Conservation (phyloP, 1,140 invertebrate genomes). For the Meteorus sp. region DNA sequence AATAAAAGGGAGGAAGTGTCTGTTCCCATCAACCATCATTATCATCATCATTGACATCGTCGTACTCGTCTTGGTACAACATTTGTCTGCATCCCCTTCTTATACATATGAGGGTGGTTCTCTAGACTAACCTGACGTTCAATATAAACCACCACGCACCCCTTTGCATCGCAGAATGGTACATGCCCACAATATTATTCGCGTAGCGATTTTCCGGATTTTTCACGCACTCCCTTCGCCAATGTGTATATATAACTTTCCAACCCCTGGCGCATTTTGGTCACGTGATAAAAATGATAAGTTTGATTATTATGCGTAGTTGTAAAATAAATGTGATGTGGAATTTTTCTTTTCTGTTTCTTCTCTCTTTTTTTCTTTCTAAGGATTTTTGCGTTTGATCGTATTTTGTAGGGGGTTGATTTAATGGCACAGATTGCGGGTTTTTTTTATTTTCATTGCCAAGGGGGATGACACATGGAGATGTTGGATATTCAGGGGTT, state of each 20-base stretch:
- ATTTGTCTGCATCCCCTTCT: conserved; percentile 7
- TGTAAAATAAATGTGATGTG: background rate
- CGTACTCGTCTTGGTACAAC: too few species aligned
- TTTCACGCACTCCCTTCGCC: conserved; percentile 16
- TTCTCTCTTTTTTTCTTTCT: background rate
- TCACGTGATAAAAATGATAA: conserved; percentile 28
- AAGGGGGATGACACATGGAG: background rate
- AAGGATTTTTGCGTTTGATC: background rate
- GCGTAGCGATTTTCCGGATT: conserved; percentile 37
- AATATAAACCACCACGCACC: background rate
- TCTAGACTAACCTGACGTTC: conserved; percentile 12
- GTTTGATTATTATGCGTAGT: conserved; percentile 9
- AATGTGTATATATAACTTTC: too few species aligned
- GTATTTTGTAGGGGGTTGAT: too few species aligned
- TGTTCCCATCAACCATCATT: too few species aligned
- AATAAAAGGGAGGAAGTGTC: too few species aligned
- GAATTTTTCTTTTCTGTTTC: background rate
- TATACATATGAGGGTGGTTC: background rate
- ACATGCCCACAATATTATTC: conserved; percentile 22
- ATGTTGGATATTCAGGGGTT: background rate
- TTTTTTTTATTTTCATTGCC: too few species aligned
- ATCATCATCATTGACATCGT: too few species aligned
- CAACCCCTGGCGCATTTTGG: background rate
- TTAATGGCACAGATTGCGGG: too few species aligned
- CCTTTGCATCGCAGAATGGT: conserved; percentile 33